A percentile compares a stretch with the other conserved stretches of the same genome.
phyloP scores from a whole-genome alignment of 2,888 invertebrate genomes.

The Cephus sareptanus region DNA sequence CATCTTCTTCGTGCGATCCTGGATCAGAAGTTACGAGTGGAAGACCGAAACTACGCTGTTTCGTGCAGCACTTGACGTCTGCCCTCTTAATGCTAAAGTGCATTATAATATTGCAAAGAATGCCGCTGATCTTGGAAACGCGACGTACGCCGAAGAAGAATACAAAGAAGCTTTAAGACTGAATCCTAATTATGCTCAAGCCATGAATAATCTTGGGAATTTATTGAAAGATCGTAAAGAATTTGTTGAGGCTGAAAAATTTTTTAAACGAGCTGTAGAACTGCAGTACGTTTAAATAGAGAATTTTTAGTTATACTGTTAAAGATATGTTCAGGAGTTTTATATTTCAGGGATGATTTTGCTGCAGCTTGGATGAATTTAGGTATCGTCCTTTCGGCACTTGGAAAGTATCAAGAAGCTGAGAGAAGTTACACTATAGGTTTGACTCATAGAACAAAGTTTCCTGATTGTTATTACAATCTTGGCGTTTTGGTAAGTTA shows the following conservation, averaged over 20 bases:
- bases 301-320: background rate
- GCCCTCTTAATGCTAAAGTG: constrained; percentile 94
- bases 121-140: constrained; percentile 79
- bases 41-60: constrained; percentile 82
- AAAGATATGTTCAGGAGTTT: background rate
- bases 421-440: constrained; percentile 85
- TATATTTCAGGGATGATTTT: constrained; percentile 78
- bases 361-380: constrained; percentile 99
- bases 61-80: constrained; percentile 83
- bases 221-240: constrained; percentile 79
- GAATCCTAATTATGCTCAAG: constrained; percentile 87
- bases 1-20: constrained; percentile 58
- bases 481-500: constrained; percentile 87
- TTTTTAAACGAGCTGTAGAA: constrained; percentile 78
- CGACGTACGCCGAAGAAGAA: constrained; percentile 77
- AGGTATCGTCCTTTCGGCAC: constrained; percentile 87
- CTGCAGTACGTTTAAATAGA: constrained; percentile 71
- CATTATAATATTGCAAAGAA: constrained; percentile 93
- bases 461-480: constrained; percentile 95
- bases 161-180: constrained; percentile 84
- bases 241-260: constrained; percentile 77
- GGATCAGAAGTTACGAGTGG: constrained; percentile 80
- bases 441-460: constrained; percentile 78
- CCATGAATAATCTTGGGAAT: constrained; percentile 94
- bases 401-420: constrained; percentile 78